Evolutionary conservation across 2,113 vertebrate species (phyloP).

Genomic region (Diadophis punctatus): DNA sequence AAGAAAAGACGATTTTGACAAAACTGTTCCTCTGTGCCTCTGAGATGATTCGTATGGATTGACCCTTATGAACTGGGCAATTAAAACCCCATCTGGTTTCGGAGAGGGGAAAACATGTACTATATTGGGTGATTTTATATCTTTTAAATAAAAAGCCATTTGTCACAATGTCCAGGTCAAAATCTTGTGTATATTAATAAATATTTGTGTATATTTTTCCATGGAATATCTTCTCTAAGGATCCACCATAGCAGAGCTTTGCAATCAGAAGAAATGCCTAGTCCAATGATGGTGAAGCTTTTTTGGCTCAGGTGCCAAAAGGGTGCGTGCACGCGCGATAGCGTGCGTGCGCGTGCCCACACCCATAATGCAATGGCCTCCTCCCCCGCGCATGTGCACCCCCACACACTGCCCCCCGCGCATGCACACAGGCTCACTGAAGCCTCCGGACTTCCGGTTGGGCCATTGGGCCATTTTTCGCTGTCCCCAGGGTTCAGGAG

Average conservation of each 20-base stretch:
- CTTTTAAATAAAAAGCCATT: not conserved
- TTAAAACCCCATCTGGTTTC: not conserved
- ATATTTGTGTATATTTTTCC: not conserved
- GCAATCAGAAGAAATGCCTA: not conserved
- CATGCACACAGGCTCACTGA: no score
- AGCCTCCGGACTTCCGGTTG: no score
- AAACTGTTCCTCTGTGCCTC: not conserved
- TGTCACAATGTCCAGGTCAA: not conserved
- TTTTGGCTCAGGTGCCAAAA: no score
- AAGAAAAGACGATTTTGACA: not conserved
- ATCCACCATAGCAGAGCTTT: not conserved
- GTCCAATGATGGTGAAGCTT: no score
- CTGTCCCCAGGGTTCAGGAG: no score
- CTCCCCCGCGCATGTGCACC: no score
- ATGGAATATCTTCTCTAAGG: not conserved
- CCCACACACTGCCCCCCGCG: no score
- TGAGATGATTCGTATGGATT: not conserved
- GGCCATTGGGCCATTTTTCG: no score
- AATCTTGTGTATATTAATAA: not conserved
- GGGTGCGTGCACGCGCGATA: no score
- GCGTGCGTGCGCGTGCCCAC: no score
- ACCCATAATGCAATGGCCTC: no score
- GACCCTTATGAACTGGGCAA: not conserved
- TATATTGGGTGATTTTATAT: not conserved
- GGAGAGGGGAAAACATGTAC: not conserved